phyloP scores from a whole-genome alignment of 1,140 invertebrate species.

The Drosophila auraria region DNA sequence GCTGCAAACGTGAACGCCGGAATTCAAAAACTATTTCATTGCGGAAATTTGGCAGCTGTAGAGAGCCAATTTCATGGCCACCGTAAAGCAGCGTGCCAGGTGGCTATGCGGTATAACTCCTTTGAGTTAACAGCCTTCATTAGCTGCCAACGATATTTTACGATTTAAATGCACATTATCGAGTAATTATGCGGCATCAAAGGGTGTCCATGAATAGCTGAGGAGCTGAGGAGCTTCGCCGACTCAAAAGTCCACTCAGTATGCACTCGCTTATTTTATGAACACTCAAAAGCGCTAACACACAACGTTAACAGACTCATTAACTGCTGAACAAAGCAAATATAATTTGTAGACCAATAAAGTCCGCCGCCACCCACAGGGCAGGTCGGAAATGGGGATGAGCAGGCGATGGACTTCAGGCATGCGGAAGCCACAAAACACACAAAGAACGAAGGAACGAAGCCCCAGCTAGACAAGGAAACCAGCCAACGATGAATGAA shows the following conservation, averaged over 20 bases:
- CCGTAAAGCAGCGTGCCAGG: conserved; percentile 30
- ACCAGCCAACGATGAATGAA: conserved; percentile 24
- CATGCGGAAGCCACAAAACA: conserved; percentile 73
- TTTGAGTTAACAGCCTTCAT: conserved; percentile 26
- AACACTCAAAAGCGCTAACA: conserved; percentile 80
- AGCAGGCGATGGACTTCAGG: conserved; percentile 13
- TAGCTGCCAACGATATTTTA: conserved; percentile 45
- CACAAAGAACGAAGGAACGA: conserved; percentile 27
- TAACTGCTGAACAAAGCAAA: conserved; percentile 79
- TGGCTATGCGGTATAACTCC: conserved; percentile 9
- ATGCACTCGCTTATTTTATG: conserved; percentile 58
- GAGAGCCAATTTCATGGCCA: conserved; percentile 23
- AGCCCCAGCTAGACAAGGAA: conserved; percentile 31
- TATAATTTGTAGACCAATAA: conserved; percentile 83
- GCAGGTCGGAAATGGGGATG: conserved; percentile 5
- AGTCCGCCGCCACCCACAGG: conserved; percentile 47
- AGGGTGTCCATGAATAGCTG: conserved; percentile 43
- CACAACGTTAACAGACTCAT: conserved; percentile 82
- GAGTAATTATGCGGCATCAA: conserved; percentile 76
- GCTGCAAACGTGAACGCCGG: not conserved
- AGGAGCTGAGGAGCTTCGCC: conserved; percentile 8
- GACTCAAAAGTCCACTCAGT: conserved; percentile 32
- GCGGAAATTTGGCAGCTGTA: conserved; percentile 9
- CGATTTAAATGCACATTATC: conserved; percentile 78
- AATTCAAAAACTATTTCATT: conserved; percentile 36